These are phyloP conservation scores for Junco hyemalis DNA, from an alignment of 2,113 vertebrate species.

Conservation along the genomic window DNA sequence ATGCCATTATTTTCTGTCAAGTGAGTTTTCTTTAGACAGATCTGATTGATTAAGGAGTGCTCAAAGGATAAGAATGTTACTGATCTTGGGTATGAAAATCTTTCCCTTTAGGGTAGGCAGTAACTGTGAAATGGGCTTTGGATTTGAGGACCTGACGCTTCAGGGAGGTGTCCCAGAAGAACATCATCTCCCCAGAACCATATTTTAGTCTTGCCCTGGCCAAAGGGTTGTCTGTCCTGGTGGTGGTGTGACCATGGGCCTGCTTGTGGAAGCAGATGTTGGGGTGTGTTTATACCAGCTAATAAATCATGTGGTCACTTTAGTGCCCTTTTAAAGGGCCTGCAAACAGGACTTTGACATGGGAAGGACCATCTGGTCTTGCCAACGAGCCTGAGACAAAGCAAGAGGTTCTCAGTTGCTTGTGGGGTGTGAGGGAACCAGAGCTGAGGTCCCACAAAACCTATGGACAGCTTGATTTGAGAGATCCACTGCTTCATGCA, in stretches of 20 bases:
- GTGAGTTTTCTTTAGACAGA: background rate
- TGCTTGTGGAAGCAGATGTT: background rate
- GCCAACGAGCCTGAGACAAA: background rate
- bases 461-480: background rate
- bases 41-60: background rate
- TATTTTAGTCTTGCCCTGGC: background rate
- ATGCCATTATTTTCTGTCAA: background rate
- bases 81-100: background rate
- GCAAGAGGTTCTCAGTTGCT: background rate
- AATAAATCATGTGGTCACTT: background rate
- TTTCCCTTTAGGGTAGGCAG: background rate
- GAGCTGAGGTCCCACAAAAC: background rate
- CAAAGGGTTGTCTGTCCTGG: background rate
- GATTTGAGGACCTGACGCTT: background rate
- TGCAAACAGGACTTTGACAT: background rate
- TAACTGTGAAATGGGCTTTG: background rate
- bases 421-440: background rate
- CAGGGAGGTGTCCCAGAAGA: background rate
- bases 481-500: background rate
- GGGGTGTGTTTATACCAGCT: background rate
- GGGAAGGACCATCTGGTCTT: background rate
- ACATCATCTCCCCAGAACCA: rapidly evolving
- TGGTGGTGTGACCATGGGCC: background rate
- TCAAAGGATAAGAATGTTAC: background rate
- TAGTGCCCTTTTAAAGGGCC: background rate